Evolutionary conservation across 1,140 invertebrate genomes (phyloP).

Genomic region (Melanaphis sacchari): DNA sequence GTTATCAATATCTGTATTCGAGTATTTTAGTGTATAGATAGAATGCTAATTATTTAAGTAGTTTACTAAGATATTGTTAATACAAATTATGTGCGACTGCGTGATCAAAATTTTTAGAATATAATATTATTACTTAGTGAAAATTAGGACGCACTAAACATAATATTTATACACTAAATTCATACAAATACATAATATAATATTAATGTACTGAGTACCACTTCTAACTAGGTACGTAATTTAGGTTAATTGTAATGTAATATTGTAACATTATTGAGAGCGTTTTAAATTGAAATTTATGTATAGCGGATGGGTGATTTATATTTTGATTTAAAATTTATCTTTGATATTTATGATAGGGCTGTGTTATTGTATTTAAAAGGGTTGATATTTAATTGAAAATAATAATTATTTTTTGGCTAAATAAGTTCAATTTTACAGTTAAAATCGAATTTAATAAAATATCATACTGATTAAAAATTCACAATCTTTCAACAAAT

Average conservation of each 20-base stretch:
- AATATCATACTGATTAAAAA: neutral
- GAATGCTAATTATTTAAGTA: neutral
- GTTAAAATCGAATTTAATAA: neutral
- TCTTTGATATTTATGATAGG: neutral
- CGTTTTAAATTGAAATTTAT: neutral
- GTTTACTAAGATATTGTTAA: neutral
- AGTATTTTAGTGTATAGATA: neutral
- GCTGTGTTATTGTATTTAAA: neutral
- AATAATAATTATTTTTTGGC: neutral
- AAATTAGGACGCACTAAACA: neutral
- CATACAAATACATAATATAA: neutral
- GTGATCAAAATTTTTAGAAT: neutral
- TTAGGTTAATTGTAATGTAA: neutral
- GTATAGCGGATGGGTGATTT: neutral
- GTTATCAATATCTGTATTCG: neutral
- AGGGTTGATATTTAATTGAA: neutral
- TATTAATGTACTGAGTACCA: neutral
- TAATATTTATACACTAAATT: neutral
- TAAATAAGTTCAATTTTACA: neutral
- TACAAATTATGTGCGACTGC: neutral
- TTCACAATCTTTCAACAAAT: neutral
- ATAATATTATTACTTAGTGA: neutral
- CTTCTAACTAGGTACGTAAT: neutral
- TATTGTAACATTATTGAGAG: neutral
- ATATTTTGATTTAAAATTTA: neutral